Conservation (phyloP, 2,113 vertebrate species). For the Microtus montanus region DNA sequence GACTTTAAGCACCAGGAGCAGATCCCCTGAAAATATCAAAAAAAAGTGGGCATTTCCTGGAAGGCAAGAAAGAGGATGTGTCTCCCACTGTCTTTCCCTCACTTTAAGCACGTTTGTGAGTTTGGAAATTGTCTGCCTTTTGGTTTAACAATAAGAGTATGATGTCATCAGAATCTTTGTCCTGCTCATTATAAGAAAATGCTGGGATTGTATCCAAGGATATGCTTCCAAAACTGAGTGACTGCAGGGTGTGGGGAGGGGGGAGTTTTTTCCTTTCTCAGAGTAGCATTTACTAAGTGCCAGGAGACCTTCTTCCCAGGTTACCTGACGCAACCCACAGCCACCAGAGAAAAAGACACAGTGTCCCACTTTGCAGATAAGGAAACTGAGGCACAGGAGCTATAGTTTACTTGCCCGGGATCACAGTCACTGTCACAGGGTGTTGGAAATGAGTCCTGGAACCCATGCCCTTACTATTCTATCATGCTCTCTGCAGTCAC, state of each 20-base stretch:
- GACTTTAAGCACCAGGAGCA: conserved; percentile 12
- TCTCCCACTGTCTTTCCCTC: background rate
- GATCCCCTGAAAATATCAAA: conserved; percentile 14
- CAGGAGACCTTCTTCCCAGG: background rate
- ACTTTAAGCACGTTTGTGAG: conserved; percentile 31
- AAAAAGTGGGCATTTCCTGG: conserved; percentile 17
- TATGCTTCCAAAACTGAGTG: conserved; percentile 5
- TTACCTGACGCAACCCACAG: background rate
- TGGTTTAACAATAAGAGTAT: background rate
- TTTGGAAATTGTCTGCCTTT: conserved; percentile 37
- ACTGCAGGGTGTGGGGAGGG: too few species aligned
- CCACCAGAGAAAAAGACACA: background rate
- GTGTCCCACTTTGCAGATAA: conserved; percentile 24
- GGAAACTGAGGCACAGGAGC: conserved; percentile 18
- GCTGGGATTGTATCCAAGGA: background rate
- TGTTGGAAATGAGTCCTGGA: background rate
- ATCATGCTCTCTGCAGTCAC: background rate
- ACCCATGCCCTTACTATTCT: background rate
- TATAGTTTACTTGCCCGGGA: background rate
- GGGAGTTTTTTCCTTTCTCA: background rate
- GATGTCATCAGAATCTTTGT: conserved; percentile 13
- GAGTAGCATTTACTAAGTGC: background rate
- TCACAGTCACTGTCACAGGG: background rate
- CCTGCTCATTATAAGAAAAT: background rate
- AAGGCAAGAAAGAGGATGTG: conserved; percentile 22